Base-by-base conservation (phyloP, 1,140 invertebrate genomes). In the Ooceraea biroi region DNA sequence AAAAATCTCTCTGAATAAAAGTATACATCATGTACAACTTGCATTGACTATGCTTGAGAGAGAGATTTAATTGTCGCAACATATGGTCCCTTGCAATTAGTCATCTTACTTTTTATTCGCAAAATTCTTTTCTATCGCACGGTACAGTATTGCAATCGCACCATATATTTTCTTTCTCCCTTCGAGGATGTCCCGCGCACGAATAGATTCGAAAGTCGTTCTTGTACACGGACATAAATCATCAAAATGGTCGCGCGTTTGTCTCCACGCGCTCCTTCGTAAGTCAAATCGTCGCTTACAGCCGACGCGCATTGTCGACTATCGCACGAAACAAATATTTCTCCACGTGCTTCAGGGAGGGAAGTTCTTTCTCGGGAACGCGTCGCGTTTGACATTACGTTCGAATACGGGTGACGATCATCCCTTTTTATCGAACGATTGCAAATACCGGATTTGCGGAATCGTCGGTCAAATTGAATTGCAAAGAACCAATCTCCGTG, bases 291-390 rank as follows among this genome's bases (percentile, higher is more conserved):
- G 78, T 72, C 78, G 36, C 55, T 48, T 82, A 82, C 78, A 82
- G 78, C 30, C 78, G 69, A 73, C 44, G 69, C 68, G 63, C 76
- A 71, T 80, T 82, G 44, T 63, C 58, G 61, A 58, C 76, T 50
- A 71, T 84, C 77, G 76, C 83, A 82, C 22, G 65, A 82, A 72
- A 84, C 77, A 84, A 84, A 84, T 80, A 84, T 84, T 84, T 82
- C 82, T 69, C 61, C n/a, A 57, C 44, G 19, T 50, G 8, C 19
- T 52, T 55, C 48, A 76, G 44, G 46, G 41, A 48, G 22, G 36
- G 30, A 44, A 48, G 48, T 58, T 36, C 66, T 48, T 57, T 46
- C 41, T 68, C 61, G 60, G 19, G 19, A 52, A 66, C 44, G 65
- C 44, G 27, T 36, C 50, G 22, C 63, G 48, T 80, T 80, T 80